These are phyloP conservation scores for Salmo trutta DNA, from an alignment of 2,797 vertebrate genomes.

Conservation along the genomic window DNA sequence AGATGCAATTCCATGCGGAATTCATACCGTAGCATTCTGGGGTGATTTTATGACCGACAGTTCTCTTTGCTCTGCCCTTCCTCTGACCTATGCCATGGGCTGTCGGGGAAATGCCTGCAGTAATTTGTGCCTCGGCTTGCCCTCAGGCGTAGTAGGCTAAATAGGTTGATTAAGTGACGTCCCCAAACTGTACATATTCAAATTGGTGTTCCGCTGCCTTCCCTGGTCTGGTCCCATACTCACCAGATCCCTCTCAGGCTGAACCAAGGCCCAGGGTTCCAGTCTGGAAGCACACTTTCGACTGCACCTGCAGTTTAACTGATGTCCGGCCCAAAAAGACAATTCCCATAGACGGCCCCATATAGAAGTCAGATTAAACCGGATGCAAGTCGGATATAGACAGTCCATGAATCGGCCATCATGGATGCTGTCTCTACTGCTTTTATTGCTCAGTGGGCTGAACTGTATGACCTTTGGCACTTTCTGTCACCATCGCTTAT, in stretches of 20 bases:
- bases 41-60: constrained; percentile 9
- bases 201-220: constrained; percentile 34
- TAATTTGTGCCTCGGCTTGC: constrained; percentile 57
- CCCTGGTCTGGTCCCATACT: constrained; percentile 14
- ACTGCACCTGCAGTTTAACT: no score
- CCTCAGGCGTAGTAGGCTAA: constrained; percentile 44
- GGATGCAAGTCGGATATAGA: no score
- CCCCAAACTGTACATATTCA: constrained; percentile 37
- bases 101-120: constrained; percentile 46
- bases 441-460: not conserved
- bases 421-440: no score
- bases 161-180: not conserved
- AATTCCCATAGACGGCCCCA: no score
- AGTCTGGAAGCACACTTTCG: no score
- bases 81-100: constrained; percentile 29
- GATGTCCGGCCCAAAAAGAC: no score
- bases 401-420: no score
- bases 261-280: no score
- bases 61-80: constrained; percentile 8
- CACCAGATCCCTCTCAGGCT: constrained; percentile 23
- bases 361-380: no score
- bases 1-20: constrained; percentile 41
- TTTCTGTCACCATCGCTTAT: constrained; percentile 27
- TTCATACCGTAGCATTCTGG: constrained; percentile 35
- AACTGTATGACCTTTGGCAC: constrained; percentile 35